These are phyloP conservation scores for Phalera bucephala DNA, from an alignment of 2,888 invertebrate genomes.

Conservation along the genomic window DNA sequence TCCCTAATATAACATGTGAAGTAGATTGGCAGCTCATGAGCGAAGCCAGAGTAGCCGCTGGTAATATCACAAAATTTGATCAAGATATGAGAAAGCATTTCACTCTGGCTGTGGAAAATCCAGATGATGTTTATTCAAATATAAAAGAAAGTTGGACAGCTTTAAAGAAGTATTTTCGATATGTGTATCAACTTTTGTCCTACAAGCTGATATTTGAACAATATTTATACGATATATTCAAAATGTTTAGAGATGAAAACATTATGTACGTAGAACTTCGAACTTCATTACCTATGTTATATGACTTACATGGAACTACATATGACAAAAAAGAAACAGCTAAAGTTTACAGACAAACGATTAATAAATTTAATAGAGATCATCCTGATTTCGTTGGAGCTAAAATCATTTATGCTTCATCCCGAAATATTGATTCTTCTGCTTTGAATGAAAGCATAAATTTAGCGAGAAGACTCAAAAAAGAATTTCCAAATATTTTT, in stretches of 20 bases:
- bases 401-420: slow-evolving; percentile 87
- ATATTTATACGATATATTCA: slow-evolving; percentile 85
- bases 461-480: slow-evolving; percentile 60
- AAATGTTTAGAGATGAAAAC: slow-evolving; percentile 85
- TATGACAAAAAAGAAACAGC: slow-evolving; percentile 82
- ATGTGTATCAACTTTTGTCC: slow-evolving; percentile 78
- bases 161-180: slow-evolving; percentile 81
- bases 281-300: slow-evolving; percentile 84
- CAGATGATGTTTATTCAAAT: slow-evolving; percentile 66
- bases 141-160: slow-evolving; percentile 83
- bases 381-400: slow-evolving; percentile 87
- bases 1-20: slow-evolving; percentile 40
- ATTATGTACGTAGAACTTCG: slow-evolving; percentile 88
- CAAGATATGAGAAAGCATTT: slow-evolving; percentile 75
- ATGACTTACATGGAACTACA: slow-evolving; percentile 85
- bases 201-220: slow-evolving; percentile 86
- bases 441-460: slow-evolving; percentile 70
- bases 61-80: slow-evolving; percentile 75
- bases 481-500: slow-evolving; percentile 84
- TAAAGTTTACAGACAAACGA: slow-evolving; percentile 80
- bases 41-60: slow-evolving; percentile 59
- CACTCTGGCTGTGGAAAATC: slow-evolving; percentile 79
- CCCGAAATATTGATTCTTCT: slow-evolving; percentile 63
- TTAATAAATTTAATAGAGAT: slow-evolving; percentile 80
- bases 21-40: slow-evolving; percentile 73